A percentile compares a stretch with the other conserved stretches of the same genome.
Evolutionary conservation across 2,797 vertebrate genomes (phyloP).

Genomic region (Hafferia zeledoni): DNA sequence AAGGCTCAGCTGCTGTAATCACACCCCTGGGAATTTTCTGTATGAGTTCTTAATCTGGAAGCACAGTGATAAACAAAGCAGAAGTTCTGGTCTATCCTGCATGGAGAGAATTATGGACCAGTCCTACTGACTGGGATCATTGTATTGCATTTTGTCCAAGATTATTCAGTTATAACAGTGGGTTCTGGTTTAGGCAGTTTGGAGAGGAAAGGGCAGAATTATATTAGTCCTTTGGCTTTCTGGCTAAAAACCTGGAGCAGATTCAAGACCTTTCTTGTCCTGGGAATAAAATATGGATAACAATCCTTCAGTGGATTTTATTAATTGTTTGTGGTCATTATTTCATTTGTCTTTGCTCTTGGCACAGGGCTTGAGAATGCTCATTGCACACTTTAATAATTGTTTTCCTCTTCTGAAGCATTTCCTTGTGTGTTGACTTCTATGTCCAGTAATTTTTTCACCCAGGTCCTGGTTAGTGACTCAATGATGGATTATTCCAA

Average conservation of each 20-base stretch:
- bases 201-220: neutral
- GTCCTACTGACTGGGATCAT: neutral
- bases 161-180: neutral
- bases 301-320: neutral
- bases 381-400: neutral
- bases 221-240: neutral
- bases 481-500: neutral
- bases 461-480: neutral
- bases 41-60: neutral
- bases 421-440: neutral
- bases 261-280: neutral
- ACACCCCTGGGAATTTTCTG: neutral
- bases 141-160: conserved; percentile 15
- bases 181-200: neutral
- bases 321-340: neutral
- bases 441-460: neutral
- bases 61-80: neutral
- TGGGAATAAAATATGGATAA: neutral
- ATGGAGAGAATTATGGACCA: neutral
- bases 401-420: neutral
- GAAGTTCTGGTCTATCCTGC: neutral
- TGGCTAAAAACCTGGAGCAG: neutral
- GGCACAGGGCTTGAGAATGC: neutral
- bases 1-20: neutral
- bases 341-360: neutral